Evolutionary conservation across 2,888 invertebrate genomes (phyloP), one percentile per base, ranked within the genome.

Genomic region (Spialia ferax): DNA sequence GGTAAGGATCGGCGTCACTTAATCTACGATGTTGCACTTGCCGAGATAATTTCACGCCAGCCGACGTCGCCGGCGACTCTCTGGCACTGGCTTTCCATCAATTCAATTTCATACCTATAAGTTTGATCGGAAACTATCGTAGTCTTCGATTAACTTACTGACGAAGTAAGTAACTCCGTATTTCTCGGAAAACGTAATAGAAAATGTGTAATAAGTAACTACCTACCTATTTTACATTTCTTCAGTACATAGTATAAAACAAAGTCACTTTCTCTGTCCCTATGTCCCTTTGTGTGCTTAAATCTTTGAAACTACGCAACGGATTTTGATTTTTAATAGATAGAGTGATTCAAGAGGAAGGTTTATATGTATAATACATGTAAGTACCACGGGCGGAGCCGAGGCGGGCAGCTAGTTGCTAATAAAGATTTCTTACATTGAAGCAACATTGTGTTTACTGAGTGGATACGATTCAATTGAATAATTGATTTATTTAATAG

Each of bases 21-120:
- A 86, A 88, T 88, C 86, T 83, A 72, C 78, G 81, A 85, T 83
- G 84, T 84, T 82, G 86, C 87, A 83, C 83, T 85, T 82, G 79
- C 76, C 71, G 74, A 79, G 81, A 88, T 88, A 88, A 90, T 88
- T 88, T 89, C 84, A 87, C 85, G 87, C 82, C 81, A 77, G 70
- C 73, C 80, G 74, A 69, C 71, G 73, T 54, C 71, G 71, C 69
- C 70, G 74, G 11, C 42, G 42, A 73, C 73, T 71, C 65, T 70
- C 63, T 69, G 75, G 74, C 72, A 75, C 76, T 69, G 74, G 74
- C 75, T 75, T 75, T 79, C 77, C 76, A 81, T 82, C 85, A 85
- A 88, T 87, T 86, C 86, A 85, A 88, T 88, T 87, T 86, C 82
- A 85, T 83, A 84, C 81, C 82, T 82, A 81, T 83, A 84, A 78